These are phyloP conservation scores for Julus scanicus DNA, from an alignment of 2,888 invertebrate genomes.

Conservation along the genomic window DNA sequence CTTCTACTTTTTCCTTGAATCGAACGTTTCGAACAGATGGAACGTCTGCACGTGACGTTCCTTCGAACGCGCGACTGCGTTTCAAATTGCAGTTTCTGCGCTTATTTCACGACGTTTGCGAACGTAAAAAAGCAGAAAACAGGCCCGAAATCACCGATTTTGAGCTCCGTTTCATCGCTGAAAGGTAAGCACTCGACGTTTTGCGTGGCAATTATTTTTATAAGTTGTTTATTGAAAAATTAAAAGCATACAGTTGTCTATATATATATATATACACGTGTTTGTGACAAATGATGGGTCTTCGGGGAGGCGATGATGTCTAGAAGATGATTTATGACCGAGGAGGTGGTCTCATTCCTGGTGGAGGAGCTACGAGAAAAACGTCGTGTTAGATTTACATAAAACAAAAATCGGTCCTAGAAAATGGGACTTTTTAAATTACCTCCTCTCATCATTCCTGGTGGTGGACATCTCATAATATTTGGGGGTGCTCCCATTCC, in stretches of 20 bases:
- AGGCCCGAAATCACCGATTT: too few relatives aligned
- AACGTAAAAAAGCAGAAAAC: too few relatives aligned
- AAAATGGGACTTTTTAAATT: neutral
- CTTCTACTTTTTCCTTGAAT: too few relatives aligned
- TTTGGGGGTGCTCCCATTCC: constrained; percentile 69
- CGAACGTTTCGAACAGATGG: too few relatives aligned
- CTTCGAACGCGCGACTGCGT: too few relatives aligned
- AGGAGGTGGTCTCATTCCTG: constrained; percentile 60
- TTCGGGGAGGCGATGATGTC: neutral
- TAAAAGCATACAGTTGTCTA: neutral
- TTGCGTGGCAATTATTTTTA: neutral
- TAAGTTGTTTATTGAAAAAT: neutral
- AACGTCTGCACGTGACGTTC: too few relatives aligned
- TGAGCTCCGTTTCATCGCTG: too few relatives aligned
- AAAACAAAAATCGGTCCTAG: neutral
- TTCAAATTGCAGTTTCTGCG: too few relatives aligned
- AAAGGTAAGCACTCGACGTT: too few relatives aligned
- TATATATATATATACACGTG: neutral
- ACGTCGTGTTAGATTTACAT: neutral
- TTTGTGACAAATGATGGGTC: neutral
- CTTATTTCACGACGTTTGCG: too few relatives aligned
- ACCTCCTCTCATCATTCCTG: constrained; percentile 79
- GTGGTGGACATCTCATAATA: constrained; percentile 77
- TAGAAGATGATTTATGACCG: constrained; percentile 25
- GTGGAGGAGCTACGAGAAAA: constrained; percentile 59